phyloP scores from a whole-genome alignment of 35 echinoderm and acorn worm genomes.

The Patiria miniata region DNA sequence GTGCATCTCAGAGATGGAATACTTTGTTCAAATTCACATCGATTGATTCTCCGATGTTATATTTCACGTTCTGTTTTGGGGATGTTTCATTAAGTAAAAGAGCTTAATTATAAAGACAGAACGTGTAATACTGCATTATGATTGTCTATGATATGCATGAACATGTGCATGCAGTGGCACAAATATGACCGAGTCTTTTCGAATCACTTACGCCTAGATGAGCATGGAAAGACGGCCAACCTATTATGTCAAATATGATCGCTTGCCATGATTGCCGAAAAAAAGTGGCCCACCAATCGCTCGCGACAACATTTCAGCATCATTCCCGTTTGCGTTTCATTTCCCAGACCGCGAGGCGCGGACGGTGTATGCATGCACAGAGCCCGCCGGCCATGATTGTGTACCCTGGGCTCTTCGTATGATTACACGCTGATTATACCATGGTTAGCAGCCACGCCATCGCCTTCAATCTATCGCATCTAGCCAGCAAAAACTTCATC shows the following conservation, averaged over 20 bases:
- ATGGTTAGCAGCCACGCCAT: neutral
- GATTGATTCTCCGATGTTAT: too few relatives aligned
- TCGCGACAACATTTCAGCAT: neutral
- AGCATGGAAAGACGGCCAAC: neutral
- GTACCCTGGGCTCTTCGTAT: neutral
- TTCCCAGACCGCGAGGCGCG: neutral
- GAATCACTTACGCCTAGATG: constrained; percentile 1
- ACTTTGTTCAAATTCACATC: constrained; percentile 15
- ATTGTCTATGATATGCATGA: neutral
- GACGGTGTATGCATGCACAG: neutral
- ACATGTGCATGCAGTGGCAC: neutral
- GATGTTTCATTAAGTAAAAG: neutral
- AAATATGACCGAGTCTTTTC: neutral
- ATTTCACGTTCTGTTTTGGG: too few relatives aligned
- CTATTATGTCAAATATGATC: constrained; percentile 20
- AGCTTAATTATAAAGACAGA: too few relatives aligned
- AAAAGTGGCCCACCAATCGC: too few relatives aligned
- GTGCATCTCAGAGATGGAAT: too few relatives aligned
- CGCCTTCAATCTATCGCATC: constrained; percentile 13
- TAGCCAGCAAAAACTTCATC: neutral
- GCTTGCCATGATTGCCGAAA: neutral
- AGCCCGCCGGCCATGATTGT: constrained; percentile 11
- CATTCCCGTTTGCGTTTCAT: constrained; percentile 12
- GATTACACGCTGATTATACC: constrained; percentile 25
- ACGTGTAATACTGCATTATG: neutral